Evolutionary conservation across 2,797 vertebrate genomes (phyloP).

Genomic region (Dermochelys coriacea): DNA sequence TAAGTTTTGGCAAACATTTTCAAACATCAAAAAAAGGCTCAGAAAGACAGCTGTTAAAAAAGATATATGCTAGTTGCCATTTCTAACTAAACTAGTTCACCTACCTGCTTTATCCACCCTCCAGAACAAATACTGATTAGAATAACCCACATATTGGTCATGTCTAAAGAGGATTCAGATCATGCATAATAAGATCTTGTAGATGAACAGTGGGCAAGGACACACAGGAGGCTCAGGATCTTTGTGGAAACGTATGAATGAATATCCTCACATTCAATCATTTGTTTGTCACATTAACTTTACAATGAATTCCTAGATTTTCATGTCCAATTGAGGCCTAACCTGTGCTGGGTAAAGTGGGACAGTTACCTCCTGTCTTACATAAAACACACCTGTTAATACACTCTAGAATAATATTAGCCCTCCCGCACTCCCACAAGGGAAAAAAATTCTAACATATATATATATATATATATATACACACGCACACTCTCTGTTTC

Average conservation of each 20-base stretch:
- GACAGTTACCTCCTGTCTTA: not conserved
- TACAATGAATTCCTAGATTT: not conserved
- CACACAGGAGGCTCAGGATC: constrained; percentile 30
- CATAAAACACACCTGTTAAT: not conserved
- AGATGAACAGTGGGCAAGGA: not conserved
- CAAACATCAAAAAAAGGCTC: constrained; percentile 22
- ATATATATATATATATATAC: too few relatives aligned
- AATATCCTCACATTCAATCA: constrained; percentile 60
- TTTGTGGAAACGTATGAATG: constrained; percentile 41
- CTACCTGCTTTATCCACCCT: constrained; percentile 31
- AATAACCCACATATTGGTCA: constrained; percentile 55
- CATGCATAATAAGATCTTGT: not conserved
- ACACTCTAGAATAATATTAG: not conserved
- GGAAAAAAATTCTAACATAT: not conserved
- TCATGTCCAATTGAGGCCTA: not conserved
- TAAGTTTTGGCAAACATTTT: constrained; percentile 25
- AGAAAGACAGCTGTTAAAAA: constrained; percentile 35
- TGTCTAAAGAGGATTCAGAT: not conserved
- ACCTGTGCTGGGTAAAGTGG: not conserved
- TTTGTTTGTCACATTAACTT: not conserved
- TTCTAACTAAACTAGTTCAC: constrained; percentile 39
- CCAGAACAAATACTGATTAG: not conserved
- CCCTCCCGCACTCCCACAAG: not conserved
- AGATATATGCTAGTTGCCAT: constrained; percentile 51
- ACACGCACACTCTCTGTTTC: too few relatives aligned